Percentiles rank a stretch among this genome's conserved stretches.
These are phyloP conservation scores for Brachymystax lenok DNA, from an alignment of 2,797 vertebrate species.

Conservation along the genomic window DNA sequence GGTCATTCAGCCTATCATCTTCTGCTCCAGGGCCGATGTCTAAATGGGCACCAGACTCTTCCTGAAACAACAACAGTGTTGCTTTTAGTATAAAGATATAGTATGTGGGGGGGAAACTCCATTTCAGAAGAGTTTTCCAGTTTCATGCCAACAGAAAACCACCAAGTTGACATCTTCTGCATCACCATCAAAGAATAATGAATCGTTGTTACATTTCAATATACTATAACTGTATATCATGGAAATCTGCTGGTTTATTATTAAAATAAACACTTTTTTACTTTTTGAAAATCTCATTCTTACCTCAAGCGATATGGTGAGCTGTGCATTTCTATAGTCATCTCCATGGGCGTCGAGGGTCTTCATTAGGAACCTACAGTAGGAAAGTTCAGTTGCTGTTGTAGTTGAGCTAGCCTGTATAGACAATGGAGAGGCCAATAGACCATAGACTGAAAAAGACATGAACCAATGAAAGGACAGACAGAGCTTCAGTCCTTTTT, in stretches of 20 bases:
- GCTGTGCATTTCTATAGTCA: slow-evolving; percentile 84
- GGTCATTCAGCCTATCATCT: slow-evolving; percentile 67
- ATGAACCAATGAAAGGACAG: not conserved
- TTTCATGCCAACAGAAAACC: not conserved
- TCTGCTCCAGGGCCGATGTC: slow-evolving; percentile 63
- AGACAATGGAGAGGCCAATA: not conserved
- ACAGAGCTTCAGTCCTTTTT: not conserved
- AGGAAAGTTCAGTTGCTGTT: not conserved
- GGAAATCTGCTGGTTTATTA: not conserved
- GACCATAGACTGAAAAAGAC: not conserved
- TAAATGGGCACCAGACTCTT: slow-evolving; percentile 66
- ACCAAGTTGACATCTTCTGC: not conserved
- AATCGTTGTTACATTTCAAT: not conserved
- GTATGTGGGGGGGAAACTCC: not conserved
- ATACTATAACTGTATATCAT: not conserved
- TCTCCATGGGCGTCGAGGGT: slow-evolving; percentile 87
- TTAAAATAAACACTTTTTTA: too few species aligned
- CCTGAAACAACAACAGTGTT: slow-evolving; percentile 54
- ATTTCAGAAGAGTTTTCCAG: not conserved
- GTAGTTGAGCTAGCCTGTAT: not conserved
- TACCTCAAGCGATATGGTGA: slow-evolving; percentile 87
- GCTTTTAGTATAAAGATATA: not conserved
- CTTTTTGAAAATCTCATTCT: slow-evolving; percentile 27
- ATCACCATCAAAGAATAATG: not conserved
- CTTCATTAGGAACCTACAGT: slow-evolving; percentile 87